These are phyloP conservation scores for Sinohyriopsis cumingii DNA, from an alignment of 2,888 invertebrate genomes.

Conservation along the genomic window DNA sequence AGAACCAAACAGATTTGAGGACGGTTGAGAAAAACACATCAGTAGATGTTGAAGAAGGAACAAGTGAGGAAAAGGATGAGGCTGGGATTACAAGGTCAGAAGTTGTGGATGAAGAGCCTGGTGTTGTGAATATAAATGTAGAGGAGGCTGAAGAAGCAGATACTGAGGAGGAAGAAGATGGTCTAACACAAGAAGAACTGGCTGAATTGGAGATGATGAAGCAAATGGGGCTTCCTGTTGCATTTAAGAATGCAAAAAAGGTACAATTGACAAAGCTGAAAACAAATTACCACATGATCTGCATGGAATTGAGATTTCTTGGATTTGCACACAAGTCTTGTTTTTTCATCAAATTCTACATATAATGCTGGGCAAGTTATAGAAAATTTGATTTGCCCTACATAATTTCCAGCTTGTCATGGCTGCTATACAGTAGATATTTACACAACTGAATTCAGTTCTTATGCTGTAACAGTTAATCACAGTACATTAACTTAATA, in stretches of 20 bases:
- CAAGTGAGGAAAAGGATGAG: neutral
- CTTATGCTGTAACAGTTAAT: too few relatives aligned
- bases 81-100: neutral
- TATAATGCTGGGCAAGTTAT: neutral
- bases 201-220: conserved; percentile 51
- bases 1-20: neutral
- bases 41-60: conserved; percentile 2
- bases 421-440: too few relatives aligned
- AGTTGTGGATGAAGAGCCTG: conserved; percentile 6
- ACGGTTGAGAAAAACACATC: neutral
- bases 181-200: conserved; percentile 23
- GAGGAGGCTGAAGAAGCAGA: conserved; percentile 21
- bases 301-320: neutral
- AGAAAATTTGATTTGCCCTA: too few relatives aligned
- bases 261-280: conserved; percentile 6
- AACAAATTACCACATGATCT: too few relatives aligned
- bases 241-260: conserved; percentile 25
- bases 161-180: conserved; percentile 21
- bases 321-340: neutral
- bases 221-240: conserved; percentile 48
- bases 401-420: too few relatives aligned
- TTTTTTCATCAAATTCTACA: neutral
- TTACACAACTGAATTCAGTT: too few relatives aligned
- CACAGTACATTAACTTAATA: too few relatives aligned
- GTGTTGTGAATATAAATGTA: conserved; percentile 3